Evolutionary conservation across 1,140 invertebrate species (phyloP).

Genomic region (Dysdera silvatica): DNA sequence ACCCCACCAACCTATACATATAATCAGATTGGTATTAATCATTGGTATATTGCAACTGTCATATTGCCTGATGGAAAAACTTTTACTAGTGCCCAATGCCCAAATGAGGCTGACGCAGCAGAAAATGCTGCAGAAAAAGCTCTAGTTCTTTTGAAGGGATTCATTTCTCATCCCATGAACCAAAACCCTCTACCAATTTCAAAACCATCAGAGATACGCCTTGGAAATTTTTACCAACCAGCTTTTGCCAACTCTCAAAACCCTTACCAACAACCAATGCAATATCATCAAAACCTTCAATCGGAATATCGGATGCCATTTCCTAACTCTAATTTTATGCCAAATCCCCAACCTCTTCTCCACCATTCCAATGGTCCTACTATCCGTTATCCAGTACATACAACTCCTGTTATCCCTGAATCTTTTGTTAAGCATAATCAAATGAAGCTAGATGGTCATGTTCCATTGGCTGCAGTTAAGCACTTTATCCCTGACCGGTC

Average conservation of each 20-base stretch:
- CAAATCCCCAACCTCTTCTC: background rate
- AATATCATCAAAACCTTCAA: background rate
- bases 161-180: background rate
- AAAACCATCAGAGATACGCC: background rate
- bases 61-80: conserved; percentile 15
- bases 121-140: conserved; percentile 18
- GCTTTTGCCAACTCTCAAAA: background rate
- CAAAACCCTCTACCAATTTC: background rate
- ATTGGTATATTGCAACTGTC: conserved; percentile 13
- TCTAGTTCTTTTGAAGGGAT: background rate
- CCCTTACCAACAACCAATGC: background rate
- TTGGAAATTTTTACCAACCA: background rate
- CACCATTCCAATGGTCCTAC: background rate
- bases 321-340: background rate
- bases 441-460: background rate
- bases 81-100: conserved; percentile 6
- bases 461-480: too few relatives aligned
- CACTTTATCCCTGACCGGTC: too few relatives aligned
- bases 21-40: background rate
- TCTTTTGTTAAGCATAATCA: conserved; percentile 13
- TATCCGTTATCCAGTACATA: conserved; percentile 6
- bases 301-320: background rate
- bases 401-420: conserved; percentile 9
- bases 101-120: conserved; percentile 9
- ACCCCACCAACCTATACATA: conserved; percentile 6